Evolutionary conservation across 1,140 invertebrate species (phyloP), one percentile per base, ranked within the genome.

Genomic region (Penaeus vannamei): DNA sequence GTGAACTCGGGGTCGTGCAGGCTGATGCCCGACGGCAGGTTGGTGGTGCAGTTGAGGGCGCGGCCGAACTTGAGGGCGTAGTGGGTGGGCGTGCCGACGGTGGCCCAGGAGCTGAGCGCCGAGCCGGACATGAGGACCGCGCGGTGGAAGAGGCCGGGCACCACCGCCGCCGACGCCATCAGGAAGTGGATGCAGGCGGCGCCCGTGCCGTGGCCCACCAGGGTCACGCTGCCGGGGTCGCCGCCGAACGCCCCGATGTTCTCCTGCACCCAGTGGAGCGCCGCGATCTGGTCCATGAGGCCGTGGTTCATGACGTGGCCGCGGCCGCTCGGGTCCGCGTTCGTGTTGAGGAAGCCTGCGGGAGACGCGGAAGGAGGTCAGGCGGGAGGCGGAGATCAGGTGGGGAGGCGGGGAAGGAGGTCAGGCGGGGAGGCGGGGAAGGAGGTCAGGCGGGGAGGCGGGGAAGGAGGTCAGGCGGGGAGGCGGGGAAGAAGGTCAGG

Each of bases 161-260:
- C 96, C 72, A 98, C 97, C 64, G 97, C 96, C 86, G 97, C 96
- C 60, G 98, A 98, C 32, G 98, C 96, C 93, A 98, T 96, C 85
- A 99, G 94, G 92, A 99, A 97, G 93, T 99, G 98, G 22, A 99
- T 97, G 92, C 98, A 97, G 19, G 98, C 97, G 0, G 98, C 98
- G 0, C 98, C 98, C 26, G 97, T 97, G 0, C 98, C 98, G 92
- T 99, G 98, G 0, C 98, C 98, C 92, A 99, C 95, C 0, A 99
- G 93, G 0, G 98, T 99, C n/a, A 99, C 97, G 92, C 97, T 98
- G 23, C 95, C 95, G 0, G 97, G 95, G 94, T 99, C 98, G 1
- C 98, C 98, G 26, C 97, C 97, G 92, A 99, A 99, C 87, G 96
- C 95, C 3, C 95, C 96, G 60, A 99, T 97, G 93, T 99, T 99